A percentile compares a stretch with the other conserved stretches of the same genome.
These are phyloP conservation scores for Typhlichthys subterraneus DNA, from an alignment of 2,797 vertebrate genomes.

Conservation along the genomic window DNA sequence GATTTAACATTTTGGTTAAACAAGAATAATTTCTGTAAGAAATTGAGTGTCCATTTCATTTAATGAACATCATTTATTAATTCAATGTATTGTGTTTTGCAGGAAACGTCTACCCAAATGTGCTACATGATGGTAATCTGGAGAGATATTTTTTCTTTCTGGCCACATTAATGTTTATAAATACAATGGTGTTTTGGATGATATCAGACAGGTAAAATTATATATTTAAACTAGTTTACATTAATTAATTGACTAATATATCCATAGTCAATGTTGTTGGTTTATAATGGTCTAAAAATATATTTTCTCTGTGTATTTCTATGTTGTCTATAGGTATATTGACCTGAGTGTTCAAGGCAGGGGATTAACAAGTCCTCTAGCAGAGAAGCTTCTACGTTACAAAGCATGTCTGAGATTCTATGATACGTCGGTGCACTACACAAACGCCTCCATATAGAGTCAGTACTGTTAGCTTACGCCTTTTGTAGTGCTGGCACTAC, in stretches of 20 bases:
- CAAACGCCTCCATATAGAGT: constrained; percentile 75
- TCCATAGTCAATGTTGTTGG: background rate
- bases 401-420: constrained; percentile 84
- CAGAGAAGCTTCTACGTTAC: constrained; percentile 84
- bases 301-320: background rate
- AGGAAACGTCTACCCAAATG: constrained; percentile 91
- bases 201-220: constrained; percentile 83
- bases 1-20: no score
- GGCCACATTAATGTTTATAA: constrained; percentile 84
- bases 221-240: background rate
- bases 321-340: constrained; percentile 75
- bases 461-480: constrained; percentile 61
- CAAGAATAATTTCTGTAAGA: no score
- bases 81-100: constrained; percentile 1
- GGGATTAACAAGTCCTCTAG: constrained; percentile 73
- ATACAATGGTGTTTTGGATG: constrained; percentile 85
- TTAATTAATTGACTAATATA: background rate
- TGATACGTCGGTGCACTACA: constrained; percentile 75
- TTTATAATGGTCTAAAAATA: background rate
- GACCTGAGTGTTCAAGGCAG: constrained; percentile 76
- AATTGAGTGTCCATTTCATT: no score
- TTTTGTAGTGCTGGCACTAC: constrained; percentile 70
- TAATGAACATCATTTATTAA: no score
- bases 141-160: constrained; percentile 91
- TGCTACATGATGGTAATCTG: constrained; percentile 86